These are phyloP conservation scores for Oryzaephilus surinamensis DNA, from an alignment of 1,140 invertebrate genomes.

Conservation along the genomic window DNA sequence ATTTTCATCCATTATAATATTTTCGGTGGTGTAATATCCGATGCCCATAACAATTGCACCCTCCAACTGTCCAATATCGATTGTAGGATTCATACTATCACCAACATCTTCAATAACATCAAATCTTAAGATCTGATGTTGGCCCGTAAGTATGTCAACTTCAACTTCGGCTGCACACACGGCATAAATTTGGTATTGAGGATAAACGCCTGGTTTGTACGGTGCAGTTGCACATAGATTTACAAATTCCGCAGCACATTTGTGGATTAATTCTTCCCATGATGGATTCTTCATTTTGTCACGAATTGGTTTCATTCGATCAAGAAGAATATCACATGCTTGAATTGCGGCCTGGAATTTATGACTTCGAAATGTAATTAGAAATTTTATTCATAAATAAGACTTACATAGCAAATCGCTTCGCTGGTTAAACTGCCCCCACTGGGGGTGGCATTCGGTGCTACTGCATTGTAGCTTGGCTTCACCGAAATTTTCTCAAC, in stretches of 20 bases:
- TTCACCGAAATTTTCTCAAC: slow-evolving; percentile 58
- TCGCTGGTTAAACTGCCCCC: slow-evolving; percentile 57
- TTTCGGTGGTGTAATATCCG: slow-evolving; percentile 70
- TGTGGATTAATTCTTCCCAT: slow-evolving; percentile 55
- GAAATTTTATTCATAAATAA: too few species aligned
- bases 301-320: slow-evolving; percentile 51
- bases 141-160: slow-evolving; percentile 67
- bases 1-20: slow-evolving; percentile 57
- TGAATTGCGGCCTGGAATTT: too few species aligned
- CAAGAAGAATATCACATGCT: slow-evolving; percentile 55
- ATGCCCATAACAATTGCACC: slow-evolving; percentile 78
- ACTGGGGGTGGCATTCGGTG: slow-evolving; percentile 50
- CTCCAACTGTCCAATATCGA: slow-evolving; percentile 81
- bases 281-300: slow-evolving; percentile 44
- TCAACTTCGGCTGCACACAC: slow-evolving; percentile 33
- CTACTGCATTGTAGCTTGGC: slow-evolving; percentile 48
- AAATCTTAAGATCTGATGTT: slow-evolving; percentile 50
- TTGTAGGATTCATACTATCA: slow-evolving; percentile 58
- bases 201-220: slow-evolving; percentile 12
- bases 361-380: too few species aligned
- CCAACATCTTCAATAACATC: slow-evolving; percentile 70
- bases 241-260: slow-evolving; percentile 46
- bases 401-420: slow-evolving; percentile 42
- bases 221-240: slow-evolving; percentile 35
- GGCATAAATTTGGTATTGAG: slow-evolving; percentile 21